Evolutionary conservation across 2,113 vertebrate species (phyloP), one percentile per base, ranked within the genome.

Genomic region (Lagopus muta): DNA sequence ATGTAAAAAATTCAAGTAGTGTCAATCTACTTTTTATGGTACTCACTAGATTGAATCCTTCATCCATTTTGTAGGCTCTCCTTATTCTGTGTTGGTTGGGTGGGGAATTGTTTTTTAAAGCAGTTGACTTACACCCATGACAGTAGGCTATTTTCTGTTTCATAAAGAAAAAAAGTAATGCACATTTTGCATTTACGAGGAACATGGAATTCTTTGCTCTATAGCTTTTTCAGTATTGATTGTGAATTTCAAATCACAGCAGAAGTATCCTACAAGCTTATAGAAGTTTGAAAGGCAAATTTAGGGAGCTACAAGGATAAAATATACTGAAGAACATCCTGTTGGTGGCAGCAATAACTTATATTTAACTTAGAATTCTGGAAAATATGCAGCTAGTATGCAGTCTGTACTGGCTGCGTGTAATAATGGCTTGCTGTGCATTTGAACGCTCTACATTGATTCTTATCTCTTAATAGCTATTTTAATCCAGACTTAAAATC

Each of bases 261-360:
- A 57, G 28, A 27, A 71, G 50, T 47, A 61, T 40, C 54, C 38
- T 87, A 50, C 34, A n/a, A 67, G 32, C 38, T 43, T 30, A 22
- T 38, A 86, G 75, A 52, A 5, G 1, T 82, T 58, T 30, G 40
- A 12, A 52, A 89, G 34, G 61, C 30, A 52, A 32, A 48, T 43
- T 14, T 54, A 67, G 42, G 52, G 76, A 61, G 15, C 19, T 42
- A 13, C 34, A 60, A 32, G 60, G 69, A 24, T 50, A 3, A 78
- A 89, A 77, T 88, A 47, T 70, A 47, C 72, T 20, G 43, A 74
- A 30, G 57, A 91, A 50, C 9, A 66, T 74, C 88, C 94, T 95
- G 82, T 80, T 96, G 94, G 91, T 97, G 91, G 90, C 92, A 96
- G 86, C 91, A 97, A 88, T 93, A 96, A 95, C 95, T 94, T 86